Evolutionary conservation across 2,797 vertebrate genomes (phyloP).

Genomic region (Rachycentron canadum): DNA sequence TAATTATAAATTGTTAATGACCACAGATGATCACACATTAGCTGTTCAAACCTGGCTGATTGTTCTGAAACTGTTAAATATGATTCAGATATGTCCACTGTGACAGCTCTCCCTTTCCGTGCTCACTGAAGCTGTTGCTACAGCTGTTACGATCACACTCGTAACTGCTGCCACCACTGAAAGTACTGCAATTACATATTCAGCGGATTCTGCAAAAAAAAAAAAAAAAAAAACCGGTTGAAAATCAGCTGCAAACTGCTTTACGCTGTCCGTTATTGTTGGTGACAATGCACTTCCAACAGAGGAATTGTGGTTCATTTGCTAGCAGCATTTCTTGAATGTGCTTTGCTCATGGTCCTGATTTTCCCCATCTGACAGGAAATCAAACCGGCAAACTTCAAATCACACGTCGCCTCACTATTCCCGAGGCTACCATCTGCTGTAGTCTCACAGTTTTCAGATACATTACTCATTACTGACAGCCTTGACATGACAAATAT

Average conservation of each 20-base stretch:
- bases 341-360: conserved; percentile 20
- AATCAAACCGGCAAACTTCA: conserved; percentile 52
- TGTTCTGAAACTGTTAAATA: not conserved
- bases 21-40: not conserved
- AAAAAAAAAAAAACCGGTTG: too few relatives aligned
- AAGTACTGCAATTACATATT: not conserved
- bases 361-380: conserved; percentile 49
- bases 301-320: not conserved
- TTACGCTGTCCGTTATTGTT: not conserved
- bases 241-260: not conserved
- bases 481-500: not conserved
- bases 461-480: not conserved
- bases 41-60: not conserved
- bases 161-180: not conserved
- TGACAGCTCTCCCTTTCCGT: not conserved
- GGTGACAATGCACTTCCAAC: not conserved
- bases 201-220: not conserved
- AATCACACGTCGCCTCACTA: not conserved
- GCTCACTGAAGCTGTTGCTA: not conserved
- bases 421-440: conserved; percentile 55
- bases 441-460: conserved; percentile 9
- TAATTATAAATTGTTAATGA: not conserved
- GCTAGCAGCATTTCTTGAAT: conserved; percentile 12
- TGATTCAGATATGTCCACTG: not conserved
- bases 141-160: not conserved